These are phyloP conservation scores for Zaprionus capensis DNA, from an alignment of 1,140 invertebrate species.

Conservation along the genomic window DNA sequence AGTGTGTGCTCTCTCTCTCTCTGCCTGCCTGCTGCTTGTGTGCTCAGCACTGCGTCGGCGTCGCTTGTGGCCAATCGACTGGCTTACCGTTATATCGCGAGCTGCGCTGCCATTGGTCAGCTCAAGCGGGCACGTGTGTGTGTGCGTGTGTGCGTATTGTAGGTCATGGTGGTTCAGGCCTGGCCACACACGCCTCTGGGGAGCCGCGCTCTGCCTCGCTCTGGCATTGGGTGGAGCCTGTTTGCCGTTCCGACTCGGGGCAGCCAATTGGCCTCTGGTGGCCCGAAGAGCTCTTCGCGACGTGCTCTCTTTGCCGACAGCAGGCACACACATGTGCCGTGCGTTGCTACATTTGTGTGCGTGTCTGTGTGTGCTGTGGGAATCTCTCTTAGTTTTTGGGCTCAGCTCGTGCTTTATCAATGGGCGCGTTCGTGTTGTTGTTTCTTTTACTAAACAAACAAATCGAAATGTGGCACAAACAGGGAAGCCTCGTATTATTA, in stretches of 20 bases:
- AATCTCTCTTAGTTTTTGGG: not conserved
- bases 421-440: constrained; percentile 8
- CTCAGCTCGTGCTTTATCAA: constrained; percentile 1
- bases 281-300: constrained; percentile 13
- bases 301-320: constrained; percentile 16
- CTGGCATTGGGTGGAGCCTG: constrained; percentile 46
- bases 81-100: constrained; percentile 29
- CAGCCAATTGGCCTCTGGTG: constrained; percentile 22
- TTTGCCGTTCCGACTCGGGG: not conserved
- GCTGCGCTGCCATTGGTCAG: constrained; percentile 28
- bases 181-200: constrained; percentile 1
- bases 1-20: constrained; percentile 7
- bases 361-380: not conserved
- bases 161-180: constrained; percentile 47
- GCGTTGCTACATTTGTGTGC: not conserved
- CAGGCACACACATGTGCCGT: not conserved
- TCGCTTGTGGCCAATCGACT: constrained; percentile 37
- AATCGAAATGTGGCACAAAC: constrained; percentile 23
- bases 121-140: not conserved
- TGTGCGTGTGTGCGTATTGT: constrained; percentile 17
- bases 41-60: constrained; percentile 27
- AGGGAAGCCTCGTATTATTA: constrained; percentile 7
- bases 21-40: constrained; percentile 3
- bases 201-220: constrained; percentile 15
- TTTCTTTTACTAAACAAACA: constrained; percentile 45